Evolutionary conservation across 2,888 invertebrate species (phyloP).

Genomic region (Catocala nupta): DNA sequence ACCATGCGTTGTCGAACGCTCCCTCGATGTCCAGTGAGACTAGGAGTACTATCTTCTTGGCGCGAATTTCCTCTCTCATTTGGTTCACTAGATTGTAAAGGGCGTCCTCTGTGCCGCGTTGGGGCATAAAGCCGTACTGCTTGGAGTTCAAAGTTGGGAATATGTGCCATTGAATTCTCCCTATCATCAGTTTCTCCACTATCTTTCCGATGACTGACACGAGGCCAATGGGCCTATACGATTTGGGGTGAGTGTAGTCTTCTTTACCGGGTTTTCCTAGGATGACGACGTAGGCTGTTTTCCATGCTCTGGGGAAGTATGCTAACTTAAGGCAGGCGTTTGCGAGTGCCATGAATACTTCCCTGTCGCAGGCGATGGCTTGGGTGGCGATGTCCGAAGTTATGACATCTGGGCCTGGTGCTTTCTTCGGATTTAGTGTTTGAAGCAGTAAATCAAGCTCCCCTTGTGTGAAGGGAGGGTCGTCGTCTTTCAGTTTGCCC

Average conservation of each 20-base stretch:
- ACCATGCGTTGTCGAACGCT: too few relatives aligned
- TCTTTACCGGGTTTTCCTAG: too few relatives aligned
- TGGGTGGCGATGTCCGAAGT: constrained; percentile 14
- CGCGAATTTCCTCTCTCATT: too few relatives aligned
- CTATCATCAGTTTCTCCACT: constrained; percentile 16
- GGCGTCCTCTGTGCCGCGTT: constrained; percentile 16
- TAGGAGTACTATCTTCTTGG: too few relatives aligned
- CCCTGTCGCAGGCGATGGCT: not conserved
- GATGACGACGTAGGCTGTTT: constrained; percentile 16
- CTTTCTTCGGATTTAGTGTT: constrained; percentile 18
- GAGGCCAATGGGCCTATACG: constrained; percentile 23
- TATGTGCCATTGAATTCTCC: constrained; percentile 12
- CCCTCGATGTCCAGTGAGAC: too few relatives aligned
- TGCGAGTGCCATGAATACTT: not conserved
- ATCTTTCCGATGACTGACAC: constrained; percentile 14
- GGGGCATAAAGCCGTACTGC: constrained; percentile 16
- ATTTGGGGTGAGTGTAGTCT: constrained; percentile 7
- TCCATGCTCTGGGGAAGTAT: constrained; percentile 17
- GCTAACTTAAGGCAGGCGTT: constrained; percentile 17
- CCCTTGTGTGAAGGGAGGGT: not conserved
- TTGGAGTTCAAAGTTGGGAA: constrained; percentile 4
- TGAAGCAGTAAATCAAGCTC: not conserved
- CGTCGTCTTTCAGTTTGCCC: not conserved
- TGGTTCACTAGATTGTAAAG: too few relatives aligned
- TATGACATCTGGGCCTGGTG: constrained; percentile 19